These are phyloP conservation scores for Sceliomorpha sp. DNA, from an alignment of 2,888 invertebrate species.

Conservation along the genomic window DNA sequence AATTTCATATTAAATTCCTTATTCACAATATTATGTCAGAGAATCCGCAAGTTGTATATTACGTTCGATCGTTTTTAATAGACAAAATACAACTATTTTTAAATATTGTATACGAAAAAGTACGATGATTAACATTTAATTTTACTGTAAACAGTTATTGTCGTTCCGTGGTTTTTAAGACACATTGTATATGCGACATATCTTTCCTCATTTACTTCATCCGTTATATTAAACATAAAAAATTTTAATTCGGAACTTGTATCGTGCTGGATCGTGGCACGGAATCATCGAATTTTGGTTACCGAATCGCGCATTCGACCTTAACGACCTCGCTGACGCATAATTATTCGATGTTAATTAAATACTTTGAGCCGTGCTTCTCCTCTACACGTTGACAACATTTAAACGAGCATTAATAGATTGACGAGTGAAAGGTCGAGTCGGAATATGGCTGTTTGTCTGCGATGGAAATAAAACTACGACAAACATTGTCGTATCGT, in stretches of 20 bases:
- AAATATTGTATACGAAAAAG: too few relatives aligned
- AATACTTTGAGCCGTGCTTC: constrained; percentile 17
- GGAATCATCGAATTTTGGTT: constrained; percentile 21
- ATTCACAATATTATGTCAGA: too few relatives aligned
- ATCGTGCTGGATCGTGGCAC: constrained; percentile 59
- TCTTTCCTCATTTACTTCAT: too few relatives aligned
- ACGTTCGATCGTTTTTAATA: too few relatives aligned
- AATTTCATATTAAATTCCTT: too few relatives aligned
- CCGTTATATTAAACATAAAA: too few relatives aligned
- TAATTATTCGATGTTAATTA: constrained; percentile 56
- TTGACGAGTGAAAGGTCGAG: constrained; percentile 46
- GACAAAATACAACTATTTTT: too few relatives aligned
- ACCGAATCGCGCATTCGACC: constrained; percentile 15
- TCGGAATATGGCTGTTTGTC: constrained; percentile 27
- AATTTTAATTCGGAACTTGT: constrained; percentile 1
- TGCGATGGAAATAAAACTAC: constrained; percentile 41
- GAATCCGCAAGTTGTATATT: too few relatives aligned
- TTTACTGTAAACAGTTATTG: too few relatives aligned
- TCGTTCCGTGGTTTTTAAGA: too few relatives aligned
- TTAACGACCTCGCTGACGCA: constrained; percentile 31
- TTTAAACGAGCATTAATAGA: constrained; percentile 45
- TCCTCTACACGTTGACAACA: constrained; percentile 23
- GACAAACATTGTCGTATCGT: constrained; percentile 40
- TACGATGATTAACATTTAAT: too few relatives aligned
- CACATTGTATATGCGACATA: too few relatives aligned